phyloP scores from a whole-genome alignment of 2,888 invertebrate species.

The Nipponacmea schrenckii region DNA sequence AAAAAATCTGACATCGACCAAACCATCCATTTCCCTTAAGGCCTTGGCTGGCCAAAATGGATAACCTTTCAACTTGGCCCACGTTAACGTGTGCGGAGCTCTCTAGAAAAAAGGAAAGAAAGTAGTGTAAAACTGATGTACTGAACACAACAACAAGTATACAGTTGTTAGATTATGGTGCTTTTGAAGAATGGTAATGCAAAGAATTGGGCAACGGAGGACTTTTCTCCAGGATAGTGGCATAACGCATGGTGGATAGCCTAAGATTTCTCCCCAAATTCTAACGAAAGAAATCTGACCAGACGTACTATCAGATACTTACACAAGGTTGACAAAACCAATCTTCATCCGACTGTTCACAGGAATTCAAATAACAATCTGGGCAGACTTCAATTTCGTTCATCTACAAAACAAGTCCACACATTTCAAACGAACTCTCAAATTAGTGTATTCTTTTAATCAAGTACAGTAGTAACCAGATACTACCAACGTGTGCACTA shows the following conservation, averaged over 20 bases:
- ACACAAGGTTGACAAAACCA: constrained; percentile 94
- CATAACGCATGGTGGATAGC: no score
- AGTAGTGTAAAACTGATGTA: neutral
- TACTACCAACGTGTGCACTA: no score
- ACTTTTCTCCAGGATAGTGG: no score
- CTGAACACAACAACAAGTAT: neutral
- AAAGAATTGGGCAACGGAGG: no score
- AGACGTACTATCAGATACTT: constrained; percentile 64
- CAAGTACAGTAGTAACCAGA: no score
- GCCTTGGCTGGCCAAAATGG: constrained; percentile 96
- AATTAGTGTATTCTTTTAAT: no score
- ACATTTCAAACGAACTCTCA: no score
- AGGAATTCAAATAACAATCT: constrained; percentile 88
- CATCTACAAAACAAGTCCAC: constrained; percentile 69
- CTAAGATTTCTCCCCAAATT: no score
- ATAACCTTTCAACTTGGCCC: constrained; percentile 97
- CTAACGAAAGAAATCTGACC: no score
- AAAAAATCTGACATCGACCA: constrained; percentile 91
- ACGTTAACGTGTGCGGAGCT: constrained; percentile 88
- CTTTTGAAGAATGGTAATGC: no score
- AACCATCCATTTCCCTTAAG: constrained; percentile 59
- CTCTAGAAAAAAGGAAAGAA: constrained; percentile 67
- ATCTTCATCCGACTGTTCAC: constrained; percentile 77
- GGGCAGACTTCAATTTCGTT: constrained; percentile 93
- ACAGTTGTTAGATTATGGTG: neutral